Conservation (phyloP, 2,113 vertebrate genomes). For the Psettodes erumei region DNA sequence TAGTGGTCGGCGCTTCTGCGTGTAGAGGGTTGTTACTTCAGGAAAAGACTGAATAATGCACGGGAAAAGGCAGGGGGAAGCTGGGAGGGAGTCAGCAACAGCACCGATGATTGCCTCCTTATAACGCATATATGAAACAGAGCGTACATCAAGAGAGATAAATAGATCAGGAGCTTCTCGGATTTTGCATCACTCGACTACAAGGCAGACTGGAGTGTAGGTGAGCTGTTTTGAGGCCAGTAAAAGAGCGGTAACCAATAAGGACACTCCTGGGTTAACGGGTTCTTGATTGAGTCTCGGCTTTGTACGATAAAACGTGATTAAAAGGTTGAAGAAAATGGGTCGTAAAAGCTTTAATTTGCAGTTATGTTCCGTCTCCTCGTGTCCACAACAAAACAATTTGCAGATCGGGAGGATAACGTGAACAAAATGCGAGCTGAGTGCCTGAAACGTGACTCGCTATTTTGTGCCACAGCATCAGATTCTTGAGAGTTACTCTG, state of each 20-base stretch:
- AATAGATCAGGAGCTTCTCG: slow-evolving; percentile 32
- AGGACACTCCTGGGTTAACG: background rate
- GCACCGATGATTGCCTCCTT: slow-evolving; percentile 46
- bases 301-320: slow-evolving; percentile 4
- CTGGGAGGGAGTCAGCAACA: slow-evolving; percentile 54
- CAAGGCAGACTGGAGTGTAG: slow-evolving; percentile 12
- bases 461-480: background rate
- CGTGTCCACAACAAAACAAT: slow-evolving; percentile 9
- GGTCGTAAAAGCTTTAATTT: slow-evolving; percentile 17
- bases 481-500: slow-evolving; percentile 11
- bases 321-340: slow-evolving; percentile 3
- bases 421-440: slow-evolving; percentile 11
- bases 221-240: slow-evolving; percentile 12
- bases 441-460: background rate
- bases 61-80: slow-evolving; percentile 57
- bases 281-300: slow-evolving; percentile 7
- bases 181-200: slow-evolving; percentile 10
- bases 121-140: slow-evolving; percentile 38
- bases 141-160: slow-evolving; percentile 31
- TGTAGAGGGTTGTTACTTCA: slow-evolving; percentile 75
- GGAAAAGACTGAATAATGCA: slow-evolving; percentile 80
- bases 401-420: slow-evolving; percentile 9
- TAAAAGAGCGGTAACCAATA: background rate
- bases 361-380: background rate
- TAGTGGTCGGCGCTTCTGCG: slow-evolving; percentile 69